Evolutionary conservation across 2,888 invertebrate genomes (phyloP), one percentile per base, ranked within the genome.

Genomic region (Eremobia ochroleuca): DNA sequence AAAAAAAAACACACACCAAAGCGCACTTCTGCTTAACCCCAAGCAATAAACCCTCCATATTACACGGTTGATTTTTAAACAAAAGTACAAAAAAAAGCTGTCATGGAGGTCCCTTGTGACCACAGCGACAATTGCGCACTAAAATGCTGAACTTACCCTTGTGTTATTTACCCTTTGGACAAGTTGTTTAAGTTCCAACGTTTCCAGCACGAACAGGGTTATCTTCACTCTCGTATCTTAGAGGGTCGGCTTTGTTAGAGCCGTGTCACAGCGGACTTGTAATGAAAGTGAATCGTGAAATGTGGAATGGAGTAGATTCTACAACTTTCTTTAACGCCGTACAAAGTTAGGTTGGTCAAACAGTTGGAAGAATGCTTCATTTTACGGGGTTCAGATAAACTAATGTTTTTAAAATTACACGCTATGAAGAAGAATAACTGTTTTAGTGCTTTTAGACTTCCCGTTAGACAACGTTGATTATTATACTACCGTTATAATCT

Each of bases 121-220:
- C 78, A 76, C 87, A 72, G 91, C 88, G 93, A 94, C 94, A 93
- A 94, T 93, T 92, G 93, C 88, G 83, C 73, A 86, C 82, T 85
- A 86, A 85, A 86, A 91, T 83, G 78, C 87, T 82, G 84, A 37
- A 77, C 77, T 72, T 84, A 82, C 83, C 74, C 86, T 55, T 55
- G 79, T 76, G 82, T 83, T 80, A 87, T 89, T 85, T 87, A 83
- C 88, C 89, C 89, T 89, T 88, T 89, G 86, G 87, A 85, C 81
- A 83, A 85, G 79, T 85, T 91, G 89, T 90, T 91, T 87, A 83
- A 89, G 81, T 85, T 89, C 59, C 73, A 81, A 81, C 85, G 83
- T 87, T 89, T 86, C 85, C 85, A 82, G 83, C 89, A 89, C 90
- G 86, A 83, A 79, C 77, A 76, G 82, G 86, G 87, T 89, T 85